Evolutionary conservation across 2,113 vertebrate species (phyloP).

Genomic region (Calidris pugnax): DNA sequence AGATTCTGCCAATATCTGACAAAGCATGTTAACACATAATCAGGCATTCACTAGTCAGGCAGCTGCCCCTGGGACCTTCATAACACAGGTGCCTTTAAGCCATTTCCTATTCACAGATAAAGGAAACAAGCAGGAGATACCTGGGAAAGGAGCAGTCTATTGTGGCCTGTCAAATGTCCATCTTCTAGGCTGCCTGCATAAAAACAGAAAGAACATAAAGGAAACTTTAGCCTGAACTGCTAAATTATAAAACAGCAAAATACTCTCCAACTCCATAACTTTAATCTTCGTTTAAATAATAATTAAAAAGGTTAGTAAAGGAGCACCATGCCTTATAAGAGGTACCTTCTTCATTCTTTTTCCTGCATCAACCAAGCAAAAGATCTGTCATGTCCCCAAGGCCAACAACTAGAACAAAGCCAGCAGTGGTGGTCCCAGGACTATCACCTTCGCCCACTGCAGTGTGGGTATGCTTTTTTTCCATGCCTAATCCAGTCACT

Average conservation of each 20-base stretch:
- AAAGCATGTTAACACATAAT: constrained; percentile 89
- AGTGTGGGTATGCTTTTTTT: background rate
- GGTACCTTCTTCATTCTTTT: background rate
- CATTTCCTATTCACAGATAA: constrained; percentile 87
- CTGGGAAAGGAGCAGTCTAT: constrained; percentile 89
- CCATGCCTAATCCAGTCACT: background rate
- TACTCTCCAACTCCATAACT: constrained; percentile 47
- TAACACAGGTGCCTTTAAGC: constrained; percentile 89
- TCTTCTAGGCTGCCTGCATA: constrained; percentile 69
- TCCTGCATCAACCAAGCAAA: background rate
- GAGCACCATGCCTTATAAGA: background rate
- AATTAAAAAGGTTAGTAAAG: background rate
- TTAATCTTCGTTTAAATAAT: constrained; percentile 23
- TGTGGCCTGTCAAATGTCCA: constrained; percentile 78
- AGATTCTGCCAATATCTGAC: constrained; percentile 89
- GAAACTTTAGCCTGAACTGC: constrained; percentile 56
- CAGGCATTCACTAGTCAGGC: constrained; percentile 86
- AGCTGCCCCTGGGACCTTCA: constrained; percentile 87
- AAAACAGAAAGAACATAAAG: constrained; percentile 73
- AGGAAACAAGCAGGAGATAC: constrained; percentile 83
- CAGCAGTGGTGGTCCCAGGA: background rate
- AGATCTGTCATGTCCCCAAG: background rate
- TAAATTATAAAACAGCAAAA: constrained; percentile 63
- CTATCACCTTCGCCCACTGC: background rate
- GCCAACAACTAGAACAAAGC: constrained; percentile 8